Conservation (phyloP, 2,888 invertebrate species). For the Entomobrya proxima region DNA sequence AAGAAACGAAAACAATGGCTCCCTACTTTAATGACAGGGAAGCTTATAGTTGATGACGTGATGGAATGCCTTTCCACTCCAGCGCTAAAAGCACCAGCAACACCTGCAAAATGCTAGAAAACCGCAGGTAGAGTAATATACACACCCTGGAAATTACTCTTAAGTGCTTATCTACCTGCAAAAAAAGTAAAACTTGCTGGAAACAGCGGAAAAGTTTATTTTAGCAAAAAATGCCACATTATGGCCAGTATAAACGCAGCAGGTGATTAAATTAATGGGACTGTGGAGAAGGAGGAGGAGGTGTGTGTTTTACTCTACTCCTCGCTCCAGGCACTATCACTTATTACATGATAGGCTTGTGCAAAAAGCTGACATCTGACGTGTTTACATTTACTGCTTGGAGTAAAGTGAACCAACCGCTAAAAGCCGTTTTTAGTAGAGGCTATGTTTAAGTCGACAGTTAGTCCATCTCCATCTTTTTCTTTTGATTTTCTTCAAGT, state of each 20-base stretch:
- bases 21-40: slow-evolving; percentile 34
- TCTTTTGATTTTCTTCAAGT: no score
- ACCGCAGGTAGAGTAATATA: background rate
- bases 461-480: no score
- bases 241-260: slow-evolving; percentile 23
- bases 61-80: slow-evolving; percentile 16
- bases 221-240: background rate
- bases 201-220: background rate
- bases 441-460: no score
- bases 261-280: slow-evolving; percentile 55
- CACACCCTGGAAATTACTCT: background rate
- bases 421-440: no score
- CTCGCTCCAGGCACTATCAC: background rate
- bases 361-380: no score
- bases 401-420: no score
- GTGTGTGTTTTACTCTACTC: background rate
- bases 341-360: background rate
- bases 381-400: no score
- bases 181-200: background rate
- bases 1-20: background rate
- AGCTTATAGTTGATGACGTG: slow-evolving; percentile 38
- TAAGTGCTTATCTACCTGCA: background rate
- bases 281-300: no score
- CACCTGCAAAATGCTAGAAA: slow-evolving; percentile 39
- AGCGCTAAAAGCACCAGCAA: background rate